Percentiles rank a stretch among this genome's conserved stretches.
Evolutionary conservation across 2,888 invertebrate species (phyloP).

Genomic region (Drosophila lacicola): DNA sequence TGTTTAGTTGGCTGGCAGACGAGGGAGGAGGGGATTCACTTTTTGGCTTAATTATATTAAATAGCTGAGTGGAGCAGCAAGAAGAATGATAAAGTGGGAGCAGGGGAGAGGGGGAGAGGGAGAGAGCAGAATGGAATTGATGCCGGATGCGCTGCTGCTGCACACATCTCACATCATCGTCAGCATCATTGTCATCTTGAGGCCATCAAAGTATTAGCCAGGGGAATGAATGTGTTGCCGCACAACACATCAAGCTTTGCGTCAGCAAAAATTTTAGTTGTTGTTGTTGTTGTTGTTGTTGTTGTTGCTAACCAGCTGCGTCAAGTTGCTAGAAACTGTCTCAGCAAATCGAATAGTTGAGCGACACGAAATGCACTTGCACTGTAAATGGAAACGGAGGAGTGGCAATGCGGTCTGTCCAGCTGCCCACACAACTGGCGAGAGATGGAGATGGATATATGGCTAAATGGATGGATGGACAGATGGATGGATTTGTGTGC

Average conservation of each 20-base stretch:
- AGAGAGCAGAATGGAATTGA: neutral
- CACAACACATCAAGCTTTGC: conserved; percentile 25
- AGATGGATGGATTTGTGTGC: neutral
- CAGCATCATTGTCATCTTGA: conserved; percentile 34
- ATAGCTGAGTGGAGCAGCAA: conserved; percentile 3
- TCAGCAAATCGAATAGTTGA: conserved; percentile 37
- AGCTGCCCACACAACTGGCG: conserved; percentile 50
- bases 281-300: neutral
- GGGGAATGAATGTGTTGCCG: conserved; percentile 19
- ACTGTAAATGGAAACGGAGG: conserved; percentile 21
- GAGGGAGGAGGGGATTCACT: neutral
- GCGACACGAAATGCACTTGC: conserved; percentile 42
- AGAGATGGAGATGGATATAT: conserved; percentile 2
- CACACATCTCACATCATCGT: conserved; percentile 13
- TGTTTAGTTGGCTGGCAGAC: neutral
- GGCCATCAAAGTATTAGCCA: conserved; percentile 26
- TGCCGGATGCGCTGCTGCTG: conserved; percentile 39
- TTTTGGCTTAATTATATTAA: conserved; percentile 35
- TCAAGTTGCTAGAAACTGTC: conserved; percentile 40
- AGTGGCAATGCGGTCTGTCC: conserved; percentile 12
- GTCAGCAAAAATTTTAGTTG: conserved; percentile 37
- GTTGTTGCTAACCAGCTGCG: conserved; percentile 34
- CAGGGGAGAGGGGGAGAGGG: neutral
- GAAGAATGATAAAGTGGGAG: neutral
- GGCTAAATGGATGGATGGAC: neutral